Base-by-base conservation (phyloP, 64 coral and sea anemone genomes). In the Montipora capricornis region DNA sequence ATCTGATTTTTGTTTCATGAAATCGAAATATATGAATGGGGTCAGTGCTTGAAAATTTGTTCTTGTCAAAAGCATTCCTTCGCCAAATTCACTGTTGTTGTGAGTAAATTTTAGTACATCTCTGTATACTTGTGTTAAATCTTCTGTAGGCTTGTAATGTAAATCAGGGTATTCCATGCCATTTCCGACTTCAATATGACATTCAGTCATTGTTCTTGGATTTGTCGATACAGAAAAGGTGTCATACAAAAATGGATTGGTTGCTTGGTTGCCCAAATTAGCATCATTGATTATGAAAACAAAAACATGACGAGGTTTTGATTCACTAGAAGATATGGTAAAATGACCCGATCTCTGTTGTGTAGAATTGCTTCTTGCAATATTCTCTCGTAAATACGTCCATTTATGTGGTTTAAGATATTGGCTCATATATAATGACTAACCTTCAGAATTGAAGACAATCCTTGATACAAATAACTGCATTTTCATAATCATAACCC, bases 171-270 rank as follows among this genome's bases (percentile, higher is more conserved):
- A 87, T 47, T 70, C 46, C 0, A 46, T 87, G 13, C 83, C 83
- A 69, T 24, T 87, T 73, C 60, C 83, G 11, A 87, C 83, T 73
- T 70, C 17, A 3, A 87, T 5, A 71, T 70, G 49, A 71, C 83
- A 92, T 10, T 53, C 77, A 4, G 6, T 7, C 1, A 92, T 4
- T 5, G 48, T 68, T 15, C 68, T 83, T 15, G 17, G 29, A 20
- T 92, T 47, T 8, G 47, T 57, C 4, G 82, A 17, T 19, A 92
- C 53, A 5, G 4, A 19, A 20, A 92, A 92, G 5, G 91, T 92
- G 11, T 92, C 77, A 52, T 66, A 92, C 11, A 92, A 69, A 17
- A 87, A 87, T 75, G 91, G 80, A 29, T 92, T 87, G 3, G 51
- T 52, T 87, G 80, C 76, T 74, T 92, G 91, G 0, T 3, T 8